Conservation (phyloP, 2,888 invertebrate species). For the Dryocosmus kuriphilus region DNA sequence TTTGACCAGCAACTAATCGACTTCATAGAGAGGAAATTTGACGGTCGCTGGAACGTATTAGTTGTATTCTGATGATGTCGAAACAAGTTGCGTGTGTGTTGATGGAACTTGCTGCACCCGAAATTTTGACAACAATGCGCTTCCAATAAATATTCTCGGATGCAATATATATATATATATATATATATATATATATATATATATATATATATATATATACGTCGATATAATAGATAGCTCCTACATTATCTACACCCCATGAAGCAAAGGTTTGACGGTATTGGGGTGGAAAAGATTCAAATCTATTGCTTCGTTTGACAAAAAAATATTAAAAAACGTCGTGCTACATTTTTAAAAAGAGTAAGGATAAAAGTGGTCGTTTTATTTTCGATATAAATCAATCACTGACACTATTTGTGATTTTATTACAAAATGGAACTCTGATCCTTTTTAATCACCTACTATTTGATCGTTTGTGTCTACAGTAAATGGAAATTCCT, state of each 20-base stretch:
- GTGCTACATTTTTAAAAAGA: not conserved
- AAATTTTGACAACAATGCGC: constrained; percentile 31
- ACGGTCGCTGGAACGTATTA: not conserved
- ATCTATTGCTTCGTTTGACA: constrained; percentile 27
- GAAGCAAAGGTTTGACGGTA: constrained; percentile 23
- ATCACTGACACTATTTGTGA: not conserved
- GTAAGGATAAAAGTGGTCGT: not conserved
- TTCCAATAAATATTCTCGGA: constrained; percentile 29
- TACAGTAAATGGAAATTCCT: not conserved
- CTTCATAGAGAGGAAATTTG: constrained; percentile 4
- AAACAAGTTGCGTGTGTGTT: not conserved
- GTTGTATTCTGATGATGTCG: constrained; percentile 13
- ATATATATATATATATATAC: constrained; percentile 28
- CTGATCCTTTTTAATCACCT: not conserved
- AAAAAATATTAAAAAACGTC: constrained; percentile 13
- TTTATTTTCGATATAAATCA: not conserved
- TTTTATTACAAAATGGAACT: not conserved
- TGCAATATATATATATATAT: constrained; percentile 24
- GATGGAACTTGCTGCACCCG: not conserved
- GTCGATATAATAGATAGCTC: constrained; percentile 20
- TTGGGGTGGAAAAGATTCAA: constrained; percentile 29
- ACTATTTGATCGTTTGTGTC: not conserved
- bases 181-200: constrained; percentile 32
- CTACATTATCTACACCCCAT: constrained; percentile 32
- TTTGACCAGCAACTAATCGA: not conserved